Percentiles rank a stretch among this genome's conserved stretches.
Conservation (phyloP, 53 echinoderm and acorn worm genomes). For the Glandiceps talaboti region DNA sequence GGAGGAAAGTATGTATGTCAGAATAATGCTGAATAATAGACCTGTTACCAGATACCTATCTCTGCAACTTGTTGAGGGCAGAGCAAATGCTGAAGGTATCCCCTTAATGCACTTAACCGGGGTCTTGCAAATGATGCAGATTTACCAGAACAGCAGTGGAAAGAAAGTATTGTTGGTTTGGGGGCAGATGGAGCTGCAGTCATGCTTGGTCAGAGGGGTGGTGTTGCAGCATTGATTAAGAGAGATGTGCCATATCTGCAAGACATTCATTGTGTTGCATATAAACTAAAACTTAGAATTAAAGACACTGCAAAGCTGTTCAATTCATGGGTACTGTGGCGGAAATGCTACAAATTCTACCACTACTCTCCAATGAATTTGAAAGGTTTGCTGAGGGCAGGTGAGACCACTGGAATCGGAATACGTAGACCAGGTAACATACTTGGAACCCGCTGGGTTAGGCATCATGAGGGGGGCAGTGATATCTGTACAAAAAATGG, state of each 20-base stretch:
- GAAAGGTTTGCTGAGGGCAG: neutral
- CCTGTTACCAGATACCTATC: neutral
- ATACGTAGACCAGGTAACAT: neutral
- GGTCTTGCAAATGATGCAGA: neutral
- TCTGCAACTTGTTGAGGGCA: neutral
- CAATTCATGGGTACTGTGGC: neutral
- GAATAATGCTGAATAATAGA: neutral
- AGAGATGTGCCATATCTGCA: slow-evolving; percentile 3
- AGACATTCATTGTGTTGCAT: slow-evolving; percentile 15
- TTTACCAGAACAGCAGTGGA: neutral
- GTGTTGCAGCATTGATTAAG: slow-evolving; percentile 8
- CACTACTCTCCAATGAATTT: neutral
- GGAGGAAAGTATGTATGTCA: neutral
- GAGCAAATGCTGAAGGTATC: neutral
- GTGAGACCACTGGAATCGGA: neutral
- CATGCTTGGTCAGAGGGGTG: slow-evolving; percentile 7
- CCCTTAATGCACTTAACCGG: neutral
- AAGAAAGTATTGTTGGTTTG: slow-evolving; percentile 1
- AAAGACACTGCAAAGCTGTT: neutral
- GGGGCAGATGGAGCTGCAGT: slow-evolving; percentile 10
- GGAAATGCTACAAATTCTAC: neutral
- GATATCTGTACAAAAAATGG: neutral
- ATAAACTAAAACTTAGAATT: slow-evolving; percentile 3
- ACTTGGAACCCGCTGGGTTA: neutral
- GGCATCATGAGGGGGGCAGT: neutral